Evolutionary conservation across 2,113 vertebrate species (phyloP), one percentile per base, ranked within the genome.

Genomic region (Plestiodon gilberti): DNA sequence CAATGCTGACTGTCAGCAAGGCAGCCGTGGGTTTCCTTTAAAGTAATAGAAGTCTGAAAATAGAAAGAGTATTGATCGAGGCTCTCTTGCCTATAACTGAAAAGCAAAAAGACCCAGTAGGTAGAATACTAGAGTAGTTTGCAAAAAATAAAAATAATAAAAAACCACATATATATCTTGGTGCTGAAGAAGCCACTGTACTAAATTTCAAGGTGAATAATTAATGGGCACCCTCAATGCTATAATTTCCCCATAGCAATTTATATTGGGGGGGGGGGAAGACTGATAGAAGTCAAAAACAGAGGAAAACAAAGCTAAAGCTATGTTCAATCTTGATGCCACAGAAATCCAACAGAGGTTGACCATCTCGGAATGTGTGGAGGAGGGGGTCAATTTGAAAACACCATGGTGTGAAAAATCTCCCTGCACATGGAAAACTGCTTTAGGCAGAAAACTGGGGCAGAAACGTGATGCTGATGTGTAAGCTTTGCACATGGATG

Each of bases 21-120:
- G 65, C 6, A 85, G 78, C 90, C 65, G 90, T 87, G 78, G 20
- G 85, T 89, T 87, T 90, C 71, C 88, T 83, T n/a, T 92, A 89
- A 86, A 92, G 79, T 90, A 94, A 87, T 18, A 92, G 78, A 93
- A 40, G 80, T 73, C 84, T 94, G 71, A 87, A 93, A 90, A 95
- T 75, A 88, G 80, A 88, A 83, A 76, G 71, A 59, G 82, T 92
- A 93, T 89, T 91, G 90, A 92, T 83, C 88, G 75, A 89, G 61
- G 62, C 35, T 88, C 38, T 88, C 88, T 88, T 93, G 30, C 88
- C 91, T 89, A 81, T 89, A 88, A 93, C 78, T 90, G 77, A 83
- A 88, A 89, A 87, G 76, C 40, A 82, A 91, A 92, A 84, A 67
- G 30, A 74, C 64, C 67, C 67, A 93, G 78, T 0, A 38, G 55